Percentiles rank a stretch among this genome's conserved stretches.
Conservation (phyloP, 1,140 invertebrate species). For the Patella vulgata region DNA sequence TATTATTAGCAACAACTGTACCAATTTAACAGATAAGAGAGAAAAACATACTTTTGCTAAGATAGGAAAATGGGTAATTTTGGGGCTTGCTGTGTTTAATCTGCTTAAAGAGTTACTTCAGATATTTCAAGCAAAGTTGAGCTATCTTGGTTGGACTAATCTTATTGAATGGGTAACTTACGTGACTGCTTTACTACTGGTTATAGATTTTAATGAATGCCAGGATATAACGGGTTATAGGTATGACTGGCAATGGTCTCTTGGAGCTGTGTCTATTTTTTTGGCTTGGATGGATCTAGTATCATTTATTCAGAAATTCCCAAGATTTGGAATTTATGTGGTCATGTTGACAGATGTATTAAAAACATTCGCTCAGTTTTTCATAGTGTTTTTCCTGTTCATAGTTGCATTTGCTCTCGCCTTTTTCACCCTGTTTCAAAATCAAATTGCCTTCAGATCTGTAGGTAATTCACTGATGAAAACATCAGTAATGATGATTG, state of each 20-base stretch:
- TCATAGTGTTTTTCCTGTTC: conserved; percentile 70
- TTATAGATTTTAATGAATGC: conserved; percentile 67
- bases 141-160: conserved; percentile 69
- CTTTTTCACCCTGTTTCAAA: conserved; percentile 68
- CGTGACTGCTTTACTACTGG: conserved; percentile 65
- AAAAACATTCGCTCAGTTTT: conserved; percentile 69
- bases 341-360: conserved; percentile 72
- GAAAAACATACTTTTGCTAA: conserved; percentile 50
- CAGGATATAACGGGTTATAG: conserved; percentile 63
- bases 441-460: conserved; percentile 61
- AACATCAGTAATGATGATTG: conserved; percentile 69
- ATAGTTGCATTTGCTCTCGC: conserved; percentile 70
- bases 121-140: conserved; percentile 63
- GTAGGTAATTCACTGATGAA: conserved; percentile 60
- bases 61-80: conserved; percentile 65
- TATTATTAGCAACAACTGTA: conserved; percentile 21
- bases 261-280: conserved; percentile 68
- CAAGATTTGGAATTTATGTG: conserved; percentile 71
- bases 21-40: conserved; percentile 6
- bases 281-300: conserved; percentile 70
- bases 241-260: conserved; percentile 69
- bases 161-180: conserved; percentile 69
- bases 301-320: conserved; percentile 69
- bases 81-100: conserved; percentile 65
- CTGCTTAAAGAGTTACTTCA: conserved; percentile 68